phyloP scores from a whole-genome alignment of 1,140 invertebrate genomes.

The Hypothenemus hampei region DNA sequence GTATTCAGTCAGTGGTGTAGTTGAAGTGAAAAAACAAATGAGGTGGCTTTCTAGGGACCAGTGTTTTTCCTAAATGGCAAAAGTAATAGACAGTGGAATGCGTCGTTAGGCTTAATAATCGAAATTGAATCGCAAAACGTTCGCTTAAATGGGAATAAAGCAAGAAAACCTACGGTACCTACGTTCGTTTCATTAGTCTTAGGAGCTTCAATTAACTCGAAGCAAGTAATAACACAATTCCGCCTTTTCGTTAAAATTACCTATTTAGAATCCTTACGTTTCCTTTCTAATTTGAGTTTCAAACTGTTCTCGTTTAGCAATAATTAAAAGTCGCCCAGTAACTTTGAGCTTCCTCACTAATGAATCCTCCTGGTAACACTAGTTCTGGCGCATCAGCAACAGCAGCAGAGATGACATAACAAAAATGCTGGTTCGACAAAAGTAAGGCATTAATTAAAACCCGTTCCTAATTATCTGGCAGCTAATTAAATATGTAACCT shows the following conservation, averaged over 20 bases:
- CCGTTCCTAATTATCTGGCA: constrained; percentile 42
- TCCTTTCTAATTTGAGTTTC: constrained; percentile 27
- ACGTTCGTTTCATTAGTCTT: constrained; percentile 24
- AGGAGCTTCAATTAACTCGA: constrained; percentile 26
- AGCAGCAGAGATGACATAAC: constrained; percentile 30
- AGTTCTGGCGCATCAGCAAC: too few relatives aligned
- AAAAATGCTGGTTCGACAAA: constrained; percentile 38
- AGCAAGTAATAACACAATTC: constrained; percentile 26
- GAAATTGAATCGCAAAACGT: too few relatives aligned
- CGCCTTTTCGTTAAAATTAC: constrained; percentile 26
- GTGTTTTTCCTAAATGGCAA: not conserved
- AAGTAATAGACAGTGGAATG: too few relatives aligned
- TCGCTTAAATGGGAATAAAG: not conserved
- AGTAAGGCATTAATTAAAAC: constrained; percentile 41
- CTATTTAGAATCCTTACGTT: constrained; percentile 27
- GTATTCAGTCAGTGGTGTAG: not conserved
- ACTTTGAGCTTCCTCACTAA: constrained; percentile 27
- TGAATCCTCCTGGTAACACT: constrained; percentile 30
- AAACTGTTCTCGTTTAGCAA: constrained; percentile 29
- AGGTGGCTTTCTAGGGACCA: not conserved
- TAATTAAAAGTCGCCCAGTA: constrained; percentile 28
- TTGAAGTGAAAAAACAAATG: not conserved
- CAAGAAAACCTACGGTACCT: not conserved
- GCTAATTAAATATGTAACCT: constrained; percentile 44
- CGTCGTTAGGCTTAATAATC: too few relatives aligned